Evolutionary conservation across 2,888 invertebrate genomes (phyloP).

Genomic region (Heliconius ethilla): DNA sequence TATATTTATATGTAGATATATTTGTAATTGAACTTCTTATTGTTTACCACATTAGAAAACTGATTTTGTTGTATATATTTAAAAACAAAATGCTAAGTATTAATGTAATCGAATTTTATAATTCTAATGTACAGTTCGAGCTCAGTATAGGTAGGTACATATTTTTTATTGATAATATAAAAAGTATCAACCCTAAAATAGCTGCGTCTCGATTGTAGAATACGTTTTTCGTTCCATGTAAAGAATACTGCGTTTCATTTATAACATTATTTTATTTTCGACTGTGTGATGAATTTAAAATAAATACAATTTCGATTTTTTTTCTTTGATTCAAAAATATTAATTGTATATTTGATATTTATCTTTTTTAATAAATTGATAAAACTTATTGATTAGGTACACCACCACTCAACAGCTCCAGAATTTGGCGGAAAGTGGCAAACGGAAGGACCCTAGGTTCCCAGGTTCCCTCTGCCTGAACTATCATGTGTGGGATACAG

Average conservation of each 20-base stretch:
- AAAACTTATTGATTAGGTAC: neutral
- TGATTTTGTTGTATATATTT: neutral
- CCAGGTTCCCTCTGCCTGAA: no score
- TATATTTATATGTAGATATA: neutral
- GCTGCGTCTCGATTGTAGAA: conserved; percentile 35
- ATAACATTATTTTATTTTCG: conserved; percentile 41
- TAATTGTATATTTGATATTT: neutral
- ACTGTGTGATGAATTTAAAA: conserved; percentile 23
- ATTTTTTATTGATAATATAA: no score
- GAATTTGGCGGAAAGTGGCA: no score
- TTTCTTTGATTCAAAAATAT: neutral
- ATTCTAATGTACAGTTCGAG: neutral
- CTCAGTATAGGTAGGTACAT: neutral
- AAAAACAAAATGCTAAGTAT: neutral
- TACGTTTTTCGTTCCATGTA: conserved; percentile 37
- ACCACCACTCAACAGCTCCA: no score
- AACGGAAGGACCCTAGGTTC: no score
- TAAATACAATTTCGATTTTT: no score
- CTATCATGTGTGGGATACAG: no score
- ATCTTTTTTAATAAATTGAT: neutral
- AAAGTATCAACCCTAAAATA: conserved; percentile 40
- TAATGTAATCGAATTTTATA: neutral
- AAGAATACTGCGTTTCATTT: conserved; percentile 29
- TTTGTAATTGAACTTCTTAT: neutral
- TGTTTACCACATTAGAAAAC: neutral